Conservation (phyloP, 2,888 invertebrate genomes). For the Marasmarcha lunaedactyla region DNA sequence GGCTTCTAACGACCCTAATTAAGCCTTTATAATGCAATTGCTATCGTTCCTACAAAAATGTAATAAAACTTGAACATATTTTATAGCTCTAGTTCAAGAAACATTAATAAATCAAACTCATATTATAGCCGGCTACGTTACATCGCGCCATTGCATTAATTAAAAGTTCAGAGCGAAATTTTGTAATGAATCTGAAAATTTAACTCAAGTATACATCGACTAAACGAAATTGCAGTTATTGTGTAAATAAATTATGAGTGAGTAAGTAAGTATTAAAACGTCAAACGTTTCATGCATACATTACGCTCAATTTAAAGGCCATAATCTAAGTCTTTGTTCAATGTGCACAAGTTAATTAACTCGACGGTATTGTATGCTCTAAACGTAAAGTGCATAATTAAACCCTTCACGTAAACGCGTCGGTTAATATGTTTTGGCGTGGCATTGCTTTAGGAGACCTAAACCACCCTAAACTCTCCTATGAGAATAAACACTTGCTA, state of each 20-base stretch:
- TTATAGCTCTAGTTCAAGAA: neutral
- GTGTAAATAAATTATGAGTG: too few relatives aligned
- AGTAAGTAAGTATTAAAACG: too few relatives aligned
- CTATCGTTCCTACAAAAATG: neutral
- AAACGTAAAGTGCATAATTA: constrained; percentile 58
- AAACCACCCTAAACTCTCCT: constrained; percentile 67
- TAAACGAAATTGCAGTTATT: too few relatives aligned
- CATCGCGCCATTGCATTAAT: too few relatives aligned
- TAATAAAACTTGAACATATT: neutral
- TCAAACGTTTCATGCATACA: neutral
- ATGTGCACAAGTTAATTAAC: constrained; percentile 51
- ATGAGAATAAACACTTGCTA: constrained; percentile 59
- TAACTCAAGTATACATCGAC: too few relatives aligned
- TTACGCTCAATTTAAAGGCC: neutral
- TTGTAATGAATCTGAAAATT: too few relatives aligned
- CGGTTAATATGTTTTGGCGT: constrained; percentile 63
- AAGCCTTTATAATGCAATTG: neutral
- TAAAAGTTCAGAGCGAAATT: too few relatives aligned
- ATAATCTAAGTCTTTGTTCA: neutral
- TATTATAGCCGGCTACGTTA: too few relatives aligned
- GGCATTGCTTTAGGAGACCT: constrained; percentile 63
- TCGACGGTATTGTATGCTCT: constrained; percentile 49
- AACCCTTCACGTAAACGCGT: constrained; percentile 62
- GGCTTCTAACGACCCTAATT: constrained; percentile 1
- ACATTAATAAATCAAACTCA: too few relatives aligned